These are phyloP conservation scores for Grantiella picta DNA, from an alignment of 2,113 vertebrate genomes.

Conservation along the genomic window DNA sequence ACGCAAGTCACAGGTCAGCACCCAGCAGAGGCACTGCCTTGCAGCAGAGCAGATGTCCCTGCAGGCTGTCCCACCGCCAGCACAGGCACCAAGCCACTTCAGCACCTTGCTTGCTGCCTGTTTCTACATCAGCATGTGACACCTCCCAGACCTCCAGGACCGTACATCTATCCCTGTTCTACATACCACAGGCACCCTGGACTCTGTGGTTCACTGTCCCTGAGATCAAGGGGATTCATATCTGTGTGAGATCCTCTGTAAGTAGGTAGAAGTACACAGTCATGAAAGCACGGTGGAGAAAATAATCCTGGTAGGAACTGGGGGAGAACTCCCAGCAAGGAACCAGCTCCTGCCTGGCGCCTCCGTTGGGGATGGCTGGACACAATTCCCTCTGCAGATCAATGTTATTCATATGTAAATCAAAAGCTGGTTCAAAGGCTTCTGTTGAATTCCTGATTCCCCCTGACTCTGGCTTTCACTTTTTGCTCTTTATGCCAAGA, in stretches of 20 bases:
- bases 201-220: neutral
- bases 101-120: neutral
- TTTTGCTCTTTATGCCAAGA: constrained; percentile 22
- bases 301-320: neutral
- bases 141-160: neutral
- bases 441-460: constrained; percentile 47
- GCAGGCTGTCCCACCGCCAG: neutral
- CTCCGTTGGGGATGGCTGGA: neutral
- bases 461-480: constrained; percentile 38
- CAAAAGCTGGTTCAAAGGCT: constrained; percentile 38
- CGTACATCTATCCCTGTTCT: accelerated
- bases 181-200: neutral
- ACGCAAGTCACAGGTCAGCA: neutral
- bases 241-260: neutral
- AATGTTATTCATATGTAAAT: constrained; percentile 46
- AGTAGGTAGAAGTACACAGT: neutral
- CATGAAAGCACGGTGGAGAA: neutral
- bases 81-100: accelerated
- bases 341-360: neutral
- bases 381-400: constrained; percentile 19
- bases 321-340: neutral
- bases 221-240: neutral
- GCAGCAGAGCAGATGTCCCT: neutral
- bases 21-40: neutral
- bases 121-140: neutral